Base-by-base conservation (phyloP, 1,140 invertebrate genomes). In the Macrostomum lignano region DNA sequence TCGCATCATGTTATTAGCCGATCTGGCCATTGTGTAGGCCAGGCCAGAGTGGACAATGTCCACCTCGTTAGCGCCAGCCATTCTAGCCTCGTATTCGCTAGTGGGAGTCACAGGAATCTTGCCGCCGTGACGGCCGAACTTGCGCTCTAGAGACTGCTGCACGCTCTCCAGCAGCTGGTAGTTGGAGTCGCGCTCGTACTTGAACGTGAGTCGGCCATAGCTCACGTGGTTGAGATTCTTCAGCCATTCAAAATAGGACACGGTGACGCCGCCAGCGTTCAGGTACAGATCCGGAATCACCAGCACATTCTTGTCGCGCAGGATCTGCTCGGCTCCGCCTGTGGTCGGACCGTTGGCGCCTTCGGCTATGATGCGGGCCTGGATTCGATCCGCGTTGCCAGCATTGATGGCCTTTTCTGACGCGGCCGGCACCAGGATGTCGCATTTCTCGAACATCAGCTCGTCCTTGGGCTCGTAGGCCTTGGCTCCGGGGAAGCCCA, bases 161-260 rank as follows among this genome's bases (percentile, higher is more conserved):
- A 96, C 88, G 50, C 81, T 91, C 66, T 88, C 82, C 35, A 98
- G 65, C 15, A 98, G 63, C 58, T 91, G 76, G 53, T 91, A 75
- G 58, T 98, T 96, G 36, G 88, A 91, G 54, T 98, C 88, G 38
- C 74, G 68, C 54, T 96, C 88, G 55, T 98, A 96, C 60, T 98
- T 98, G 63, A 98, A 98, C 5, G 84, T 88, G 33, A 98, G 66
- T 47, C 88, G 68, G 38, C 91, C 91, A 52, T 93, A 98, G 7
- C 81, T 91, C 3, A 98, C 91, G 55, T 98, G 91, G 59, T 96
- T 96, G 25, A 98, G 64, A 63, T 98, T 96, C 63, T 98, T 98
- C 39, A 98, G 65, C 88, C 88, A 96, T 55, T 98, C 91, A 61
- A 98, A 98, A 67, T 93, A 98, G 15, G 86, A 96, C 7, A 98